Conservation (phyloP, 2,888 invertebrate genomes). For the Hesperia comma region DNA sequence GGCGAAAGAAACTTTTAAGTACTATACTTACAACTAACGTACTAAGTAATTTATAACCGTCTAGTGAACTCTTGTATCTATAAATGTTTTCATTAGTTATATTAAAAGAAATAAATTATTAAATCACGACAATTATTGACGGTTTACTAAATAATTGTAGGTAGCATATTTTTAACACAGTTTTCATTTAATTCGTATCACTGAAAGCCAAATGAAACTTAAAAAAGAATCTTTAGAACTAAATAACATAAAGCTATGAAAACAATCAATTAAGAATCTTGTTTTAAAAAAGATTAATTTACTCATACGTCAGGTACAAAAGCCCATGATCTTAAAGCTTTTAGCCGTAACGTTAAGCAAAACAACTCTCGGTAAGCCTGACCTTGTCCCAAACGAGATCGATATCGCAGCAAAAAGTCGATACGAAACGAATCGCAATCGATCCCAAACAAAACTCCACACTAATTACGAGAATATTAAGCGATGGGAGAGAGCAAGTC, state of each 20-base stretch:
- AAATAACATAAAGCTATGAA: not conserved
- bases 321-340: constrained; percentile 10
- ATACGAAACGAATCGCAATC: constrained; percentile 60
- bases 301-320: not conserved
- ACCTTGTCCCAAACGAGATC: constrained; percentile 44
- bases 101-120: too few species aligned
- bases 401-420: constrained; percentile 54
- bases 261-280: not conserved
- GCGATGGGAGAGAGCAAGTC: constrained; percentile 71
- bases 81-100: too few species aligned
- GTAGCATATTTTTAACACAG: too few species aligned
- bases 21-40: too few species aligned
- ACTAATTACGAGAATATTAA: constrained; percentile 71
- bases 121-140: too few species aligned
- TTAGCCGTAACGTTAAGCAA: constrained; percentile 18
- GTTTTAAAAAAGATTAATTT: not conserved
- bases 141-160: too few species aligned
- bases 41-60: too few species aligned
- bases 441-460: constrained; percentile 63
- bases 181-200: too few species aligned
- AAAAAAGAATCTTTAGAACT: not conserved
- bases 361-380: constrained; percentile 23
- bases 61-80: too few species aligned
- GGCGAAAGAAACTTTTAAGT: too few species aligned
- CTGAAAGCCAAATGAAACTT: too few species aligned